A percentile compares a stretch with the other conserved stretches of the same genome.
phyloP scores from a whole-genome alignment of 2,888 invertebrate genomes.

The Drosophila ustulata region DNA sequence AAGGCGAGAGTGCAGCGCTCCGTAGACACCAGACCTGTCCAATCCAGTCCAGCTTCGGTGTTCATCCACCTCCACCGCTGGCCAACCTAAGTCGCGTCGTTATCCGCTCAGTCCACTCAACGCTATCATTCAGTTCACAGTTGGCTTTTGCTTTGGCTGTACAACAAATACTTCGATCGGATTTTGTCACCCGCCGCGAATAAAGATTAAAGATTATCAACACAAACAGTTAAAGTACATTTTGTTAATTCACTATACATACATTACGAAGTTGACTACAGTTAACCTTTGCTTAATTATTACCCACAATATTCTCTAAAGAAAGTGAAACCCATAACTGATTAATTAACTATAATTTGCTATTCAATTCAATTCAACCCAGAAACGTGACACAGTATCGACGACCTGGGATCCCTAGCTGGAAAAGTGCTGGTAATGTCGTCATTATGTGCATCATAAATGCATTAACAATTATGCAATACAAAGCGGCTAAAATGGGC shows the following conservation, averaged over 20 bases:
- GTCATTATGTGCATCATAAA: conserved; percentile 18
- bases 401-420: conserved; percentile 29
- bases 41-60: conserved; percentile 9
- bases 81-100: conserved; percentile 6
- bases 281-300: neutral
- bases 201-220: conserved; percentile 25
- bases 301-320: conserved; percentile 18
- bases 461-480: conserved; percentile 34
- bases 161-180: conserved; percentile 9
- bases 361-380: neutral
- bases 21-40: neutral
- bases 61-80: conserved; percentile 5
- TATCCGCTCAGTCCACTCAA: conserved; percentile 2
- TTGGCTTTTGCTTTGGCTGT: conserved; percentile 42
- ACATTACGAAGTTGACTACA: neutral
- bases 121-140: conserved; percentile 46
- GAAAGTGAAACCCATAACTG: conserved; percentile 38
- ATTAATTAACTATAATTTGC: conserved; percentile 5
- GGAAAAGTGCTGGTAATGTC: conserved; percentile 30
- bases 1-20: conserved; percentile 4
- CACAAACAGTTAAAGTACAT: conserved; percentile 5
- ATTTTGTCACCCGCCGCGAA: conserved; percentile 27
- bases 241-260: neutral
- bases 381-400: conserved; percentile 47
- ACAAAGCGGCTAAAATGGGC: conserved; percentile 24